A percentile compares a stretch with the other conserved stretches of the same genome.
phyloP scores from a whole-genome alignment of 2,113 vertebrate species.

The Abramis brama region DNA sequence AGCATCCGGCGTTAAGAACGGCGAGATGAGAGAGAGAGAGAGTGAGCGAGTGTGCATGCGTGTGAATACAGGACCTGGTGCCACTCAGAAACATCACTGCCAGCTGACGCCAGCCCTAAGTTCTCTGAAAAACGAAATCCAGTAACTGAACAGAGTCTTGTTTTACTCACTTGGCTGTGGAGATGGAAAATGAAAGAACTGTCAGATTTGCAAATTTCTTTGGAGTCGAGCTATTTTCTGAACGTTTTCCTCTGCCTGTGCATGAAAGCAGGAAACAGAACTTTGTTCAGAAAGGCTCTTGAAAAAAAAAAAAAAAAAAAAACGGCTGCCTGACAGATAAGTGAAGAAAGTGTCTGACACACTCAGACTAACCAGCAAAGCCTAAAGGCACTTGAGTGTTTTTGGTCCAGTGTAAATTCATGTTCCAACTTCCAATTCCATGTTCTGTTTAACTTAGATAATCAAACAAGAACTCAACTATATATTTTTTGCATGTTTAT shows the following conservation, averaged over 20 bases:
- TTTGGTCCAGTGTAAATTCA: not conserved
- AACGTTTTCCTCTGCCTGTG: not conserved
- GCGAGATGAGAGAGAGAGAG: not conserved
- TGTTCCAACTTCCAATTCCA: not conserved
- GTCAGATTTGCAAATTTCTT: slow-evolving; percentile 43
- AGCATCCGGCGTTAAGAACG: not conserved
- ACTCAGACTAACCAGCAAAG: not conserved
- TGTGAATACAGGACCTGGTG: not conserved
- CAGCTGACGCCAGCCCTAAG: slow-evolving; percentile 68
- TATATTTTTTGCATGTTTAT: not conserved
- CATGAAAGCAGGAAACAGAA: slow-evolving; percentile 16
- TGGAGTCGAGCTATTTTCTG: slow-evolving; percentile 19
- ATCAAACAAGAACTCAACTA: too few species aligned
- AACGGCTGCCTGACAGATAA: not conserved
- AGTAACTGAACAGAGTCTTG: slow-evolving; percentile 40
- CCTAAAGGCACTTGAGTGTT: not conserved
- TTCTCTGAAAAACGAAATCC: slow-evolving; percentile 62
- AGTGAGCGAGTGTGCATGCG: not conserved
- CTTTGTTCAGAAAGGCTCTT: slow-evolving; percentile 38
- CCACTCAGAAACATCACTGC: slow-evolving; percentile 21
- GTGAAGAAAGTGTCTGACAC: slow-evolving; percentile 20
- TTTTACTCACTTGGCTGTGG: slow-evolving; percentile 43
- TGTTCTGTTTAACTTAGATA: not conserved
- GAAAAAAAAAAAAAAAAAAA: not conserved
- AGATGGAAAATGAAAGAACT: slow-evolving; percentile 57